These are phyloP conservation scores for Nannospalax galili DNA, from an alignment of 2,113 vertebrate genomes.

Conservation along the genomic window DNA sequence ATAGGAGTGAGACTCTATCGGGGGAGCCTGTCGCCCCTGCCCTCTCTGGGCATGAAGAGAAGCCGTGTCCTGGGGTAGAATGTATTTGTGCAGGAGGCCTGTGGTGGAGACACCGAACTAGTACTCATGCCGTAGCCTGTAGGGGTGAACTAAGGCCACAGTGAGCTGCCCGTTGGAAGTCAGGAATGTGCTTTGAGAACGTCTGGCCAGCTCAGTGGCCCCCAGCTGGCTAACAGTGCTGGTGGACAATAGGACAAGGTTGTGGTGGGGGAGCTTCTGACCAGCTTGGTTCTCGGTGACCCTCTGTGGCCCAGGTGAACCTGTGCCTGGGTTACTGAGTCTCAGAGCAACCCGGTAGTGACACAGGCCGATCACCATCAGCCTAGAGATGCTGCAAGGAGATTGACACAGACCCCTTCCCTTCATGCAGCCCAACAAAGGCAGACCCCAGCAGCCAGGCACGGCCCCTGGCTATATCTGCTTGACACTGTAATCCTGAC, in stretches of 20 bases:
- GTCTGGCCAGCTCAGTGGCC: not conserved
- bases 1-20: not conserved
- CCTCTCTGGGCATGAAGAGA: not conserved
- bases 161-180: not conserved
- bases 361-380: not conserved
- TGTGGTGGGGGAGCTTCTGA: not conserved
- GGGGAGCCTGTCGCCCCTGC: not conserved
- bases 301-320: not conserved
- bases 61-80: not conserved
- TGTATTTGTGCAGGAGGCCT: not conserved
- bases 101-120: no score
- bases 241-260: not conserved
- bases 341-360: not conserved
- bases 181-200: not conserved
- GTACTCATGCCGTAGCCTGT: not conserved
- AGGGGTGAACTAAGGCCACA: not conserved
- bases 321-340: not conserved
- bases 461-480: fast-evolving
- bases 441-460: not conserved
- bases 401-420: not conserved
- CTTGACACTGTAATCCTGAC: not conserved
- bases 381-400: not conserved
- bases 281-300: not conserved
- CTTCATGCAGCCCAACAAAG: not conserved
- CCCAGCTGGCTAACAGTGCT: not conserved